Percentiles rank a stretch among this genome's conserved stretches.
Conservation (phyloP, 2,797 vertebrate species). For the Microctenopoma lineatum region DNA sequence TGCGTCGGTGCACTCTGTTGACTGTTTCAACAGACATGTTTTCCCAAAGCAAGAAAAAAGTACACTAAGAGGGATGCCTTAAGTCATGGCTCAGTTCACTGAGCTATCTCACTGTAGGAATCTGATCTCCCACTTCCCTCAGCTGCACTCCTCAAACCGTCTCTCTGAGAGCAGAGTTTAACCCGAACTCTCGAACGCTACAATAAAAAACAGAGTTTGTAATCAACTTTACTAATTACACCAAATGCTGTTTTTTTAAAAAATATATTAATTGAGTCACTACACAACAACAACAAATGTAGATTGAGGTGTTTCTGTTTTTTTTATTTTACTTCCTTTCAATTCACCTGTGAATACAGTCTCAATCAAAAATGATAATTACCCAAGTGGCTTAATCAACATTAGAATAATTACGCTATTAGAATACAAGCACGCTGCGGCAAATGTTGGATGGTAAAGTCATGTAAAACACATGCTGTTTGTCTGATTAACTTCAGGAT, state of each 20-base stretch:
- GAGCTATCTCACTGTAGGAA: constrained; percentile 51
- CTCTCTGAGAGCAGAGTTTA: background rate
- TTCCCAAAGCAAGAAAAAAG: constrained; percentile 83
- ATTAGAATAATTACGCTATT: constrained; percentile 80
- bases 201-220: background rate
- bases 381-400: constrained; percentile 79
- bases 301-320: constrained; percentile 32
- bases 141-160: constrained; percentile 19
- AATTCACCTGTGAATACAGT: constrained; percentile 72
- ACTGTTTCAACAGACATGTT: constrained; percentile 86
- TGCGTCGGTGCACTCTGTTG: constrained; percentile 78
- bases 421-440: constrained; percentile 70
- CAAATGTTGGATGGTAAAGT: constrained; percentile 70
- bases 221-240: constrained; percentile 10
- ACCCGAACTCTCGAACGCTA: background rate
- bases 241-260: background rate
- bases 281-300: constrained; percentile 16
- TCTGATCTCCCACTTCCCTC: constrained; percentile 52
- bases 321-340: constrained; percentile 40
- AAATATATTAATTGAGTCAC: background rate
- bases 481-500: constrained; percentile 74
- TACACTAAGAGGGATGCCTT: constrained; percentile 73
- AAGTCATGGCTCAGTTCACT: constrained; percentile 68
- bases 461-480: constrained; percentile 77
- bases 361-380: constrained; percentile 81